Conservation (phyloP, 64 coral and sea anemone species). For the Cladopsammia gracilis region DNA sequence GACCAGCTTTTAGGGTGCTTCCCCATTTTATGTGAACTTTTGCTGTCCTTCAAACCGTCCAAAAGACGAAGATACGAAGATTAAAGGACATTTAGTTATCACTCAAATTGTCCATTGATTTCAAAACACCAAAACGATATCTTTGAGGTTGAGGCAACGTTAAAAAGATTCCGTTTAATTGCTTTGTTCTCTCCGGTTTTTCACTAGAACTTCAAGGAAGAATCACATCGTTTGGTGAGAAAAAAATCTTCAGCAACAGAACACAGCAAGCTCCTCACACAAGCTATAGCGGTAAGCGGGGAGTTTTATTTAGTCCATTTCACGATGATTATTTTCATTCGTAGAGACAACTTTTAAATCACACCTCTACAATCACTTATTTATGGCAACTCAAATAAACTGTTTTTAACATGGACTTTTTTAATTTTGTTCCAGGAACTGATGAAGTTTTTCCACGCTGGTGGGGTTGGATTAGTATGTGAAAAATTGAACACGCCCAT, state of each 20-base stretch:
- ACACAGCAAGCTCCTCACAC: slow-evolving; percentile 68
- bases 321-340: too few relatives aligned
- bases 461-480: slow-evolving; percentile 50
- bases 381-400: too few relatives aligned
- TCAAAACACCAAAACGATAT: not conserved
- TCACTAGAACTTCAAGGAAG: slow-evolving; percentile 81
- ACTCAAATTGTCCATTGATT: not conserved
- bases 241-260: slow-evolving; percentile 59
- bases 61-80: too few relatives aligned
- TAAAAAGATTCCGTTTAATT: not conserved
- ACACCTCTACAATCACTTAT: too few relatives aligned
- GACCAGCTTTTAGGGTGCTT: too few relatives aligned
- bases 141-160: not conserved
- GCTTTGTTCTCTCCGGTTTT: not conserved
- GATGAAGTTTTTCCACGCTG: slow-evolving; percentile 85
- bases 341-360: too few relatives aligned
- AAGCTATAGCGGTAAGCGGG: slow-evolving; percentile 78
- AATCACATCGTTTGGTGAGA: slow-evolving; percentile 58
- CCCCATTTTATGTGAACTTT: too few relatives aligned
- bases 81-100: too few relatives aligned
- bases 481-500: slow-evolving; percentile 55
- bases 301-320: too few relatives aligned
- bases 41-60: too few relatives aligned
- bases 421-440: slow-evolving; percentile 53
- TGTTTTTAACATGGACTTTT: not conserved